Evolutionary conservation across 1,140 invertebrate genomes (phyloP), one percentile per base, ranked within the genome.

Genomic region (Lordiphosa collinella): DNA sequence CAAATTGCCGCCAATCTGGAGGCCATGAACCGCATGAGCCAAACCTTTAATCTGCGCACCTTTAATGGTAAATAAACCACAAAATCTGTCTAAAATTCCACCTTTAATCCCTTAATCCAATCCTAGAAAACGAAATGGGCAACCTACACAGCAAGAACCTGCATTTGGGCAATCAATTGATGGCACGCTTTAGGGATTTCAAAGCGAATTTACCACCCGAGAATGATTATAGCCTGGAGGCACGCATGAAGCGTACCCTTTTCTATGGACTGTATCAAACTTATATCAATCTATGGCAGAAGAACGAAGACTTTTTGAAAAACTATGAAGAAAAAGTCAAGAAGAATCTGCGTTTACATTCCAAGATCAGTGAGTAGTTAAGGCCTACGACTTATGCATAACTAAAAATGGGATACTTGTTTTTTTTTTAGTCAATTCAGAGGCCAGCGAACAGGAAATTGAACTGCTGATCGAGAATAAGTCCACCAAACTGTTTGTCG

Each of bases 251-350:
- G 16, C 73, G 88, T 10, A 87, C 84, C 1, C 50, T 89, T 0
- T 89, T 89, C 40, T 88, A 89, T 46, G 88, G 86, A 1, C 73
- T 89, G 1, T 73, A 88, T n/a, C 84, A 89, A 50, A 76, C 74
- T 8, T 89, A 76, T 8, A 75, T 88, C 4, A 76, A 84, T 64
- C 68, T 88, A 3, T 89, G 88, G 88, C 80, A 70, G n/a, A 74
- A 65, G 40, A 88, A 89, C 41, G 88, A 89, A 32, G 16, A 62
- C n/a, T 89, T 89, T 31, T 54, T 89, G 41, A 75, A 85, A 22
- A 66, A 71, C 34, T 89, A 87, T 35, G 87, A 89, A 51, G 29
- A 38, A 0, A 88, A 86, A 32, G 46, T 89, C 0, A 89, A 89
- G 35, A 88, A 88, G 36, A 86, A 86, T 48, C 53, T 89, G 63